These are phyloP conservation scores for Acanthiza pusilla DNA, from an alignment of 2,797 vertebrate species.

Conservation along the genomic window DNA sequence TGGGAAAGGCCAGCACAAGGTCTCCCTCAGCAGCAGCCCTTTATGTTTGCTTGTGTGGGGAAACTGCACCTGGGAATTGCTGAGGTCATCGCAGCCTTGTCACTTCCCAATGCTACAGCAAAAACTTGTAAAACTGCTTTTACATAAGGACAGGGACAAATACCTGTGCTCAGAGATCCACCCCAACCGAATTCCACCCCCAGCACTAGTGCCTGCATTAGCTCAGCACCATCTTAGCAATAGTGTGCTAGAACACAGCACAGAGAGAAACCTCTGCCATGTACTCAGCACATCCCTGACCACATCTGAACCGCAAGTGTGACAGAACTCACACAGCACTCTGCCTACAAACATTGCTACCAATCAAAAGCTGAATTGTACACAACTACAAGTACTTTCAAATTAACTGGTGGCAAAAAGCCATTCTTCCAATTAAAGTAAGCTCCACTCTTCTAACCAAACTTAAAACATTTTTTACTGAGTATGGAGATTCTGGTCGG, in stretches of 20 bases:
- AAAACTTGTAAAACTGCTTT: neutral
- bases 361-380: neutral
- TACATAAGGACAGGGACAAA: neutral
- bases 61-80: neutral
- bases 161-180: neutral
- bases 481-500: neutral
- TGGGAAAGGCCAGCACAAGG: neutral
- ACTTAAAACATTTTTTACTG: neutral
- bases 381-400: neutral
- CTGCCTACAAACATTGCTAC: neutral
- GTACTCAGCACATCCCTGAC: neutral
- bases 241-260: accelerated
- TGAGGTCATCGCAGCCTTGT: neutral
- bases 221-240: neutral
- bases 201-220: neutral
- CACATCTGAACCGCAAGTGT: neutral
- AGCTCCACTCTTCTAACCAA: neutral
- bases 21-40: neutral
- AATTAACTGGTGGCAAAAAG: neutral
- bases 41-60: neutral
- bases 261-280: neutral
- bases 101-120: neutral
- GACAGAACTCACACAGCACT: neutral
- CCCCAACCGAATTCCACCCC: neutral
- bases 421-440: neutral